A percentile compares a stretch with the other conserved stretches of the same genome.
Conservation (phyloP, 2,888 invertebrate genomes). For the Abrostola triplasia region DNA sequence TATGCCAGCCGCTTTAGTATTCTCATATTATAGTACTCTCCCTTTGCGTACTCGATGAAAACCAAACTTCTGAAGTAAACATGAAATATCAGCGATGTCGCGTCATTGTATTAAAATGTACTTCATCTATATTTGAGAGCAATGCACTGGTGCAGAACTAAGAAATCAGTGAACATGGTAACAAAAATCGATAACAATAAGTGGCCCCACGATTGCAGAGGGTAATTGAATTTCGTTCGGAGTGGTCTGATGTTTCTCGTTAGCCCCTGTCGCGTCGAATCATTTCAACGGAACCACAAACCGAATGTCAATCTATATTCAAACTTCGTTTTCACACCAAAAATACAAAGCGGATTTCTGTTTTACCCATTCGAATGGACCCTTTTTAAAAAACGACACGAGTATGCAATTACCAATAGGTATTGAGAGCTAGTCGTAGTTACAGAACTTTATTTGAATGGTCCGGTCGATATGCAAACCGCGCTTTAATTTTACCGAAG, state of each 20-base stretch:
- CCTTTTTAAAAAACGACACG: constrained; percentile 46
- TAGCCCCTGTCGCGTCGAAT: constrained; percentile 66
- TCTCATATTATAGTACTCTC: no score
- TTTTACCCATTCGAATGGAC: constrained; percentile 39
- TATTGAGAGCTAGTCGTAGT: constrained; percentile 18
- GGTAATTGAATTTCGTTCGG: constrained; percentile 66
- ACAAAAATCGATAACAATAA: constrained; percentile 60
- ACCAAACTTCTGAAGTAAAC: no score
- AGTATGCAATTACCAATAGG: constrained; percentile 51
- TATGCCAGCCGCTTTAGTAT: no score
- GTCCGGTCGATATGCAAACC: constrained; percentile 2
- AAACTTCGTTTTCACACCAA: constrained; percentile 65
- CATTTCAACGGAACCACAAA: constrained; percentile 60
- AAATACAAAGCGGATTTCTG: constrained; percentile 59
- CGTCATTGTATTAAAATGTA: neutral
- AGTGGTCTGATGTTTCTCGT: constrained; percentile 64
- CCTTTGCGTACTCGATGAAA: no score
- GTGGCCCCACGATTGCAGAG: constrained; percentile 47
- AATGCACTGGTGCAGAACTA: neutral
- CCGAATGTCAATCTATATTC: constrained; percentile 65
- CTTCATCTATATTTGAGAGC: neutral
- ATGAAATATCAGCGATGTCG: no score
- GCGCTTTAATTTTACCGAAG: constrained; percentile 16
- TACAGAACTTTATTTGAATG: constrained; percentile 25
- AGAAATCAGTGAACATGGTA: constrained; percentile 36